These are phyloP conservation scores for Agrochola lota DNA, from an alignment of 2,888 invertebrate genomes.

Conservation along the genomic window DNA sequence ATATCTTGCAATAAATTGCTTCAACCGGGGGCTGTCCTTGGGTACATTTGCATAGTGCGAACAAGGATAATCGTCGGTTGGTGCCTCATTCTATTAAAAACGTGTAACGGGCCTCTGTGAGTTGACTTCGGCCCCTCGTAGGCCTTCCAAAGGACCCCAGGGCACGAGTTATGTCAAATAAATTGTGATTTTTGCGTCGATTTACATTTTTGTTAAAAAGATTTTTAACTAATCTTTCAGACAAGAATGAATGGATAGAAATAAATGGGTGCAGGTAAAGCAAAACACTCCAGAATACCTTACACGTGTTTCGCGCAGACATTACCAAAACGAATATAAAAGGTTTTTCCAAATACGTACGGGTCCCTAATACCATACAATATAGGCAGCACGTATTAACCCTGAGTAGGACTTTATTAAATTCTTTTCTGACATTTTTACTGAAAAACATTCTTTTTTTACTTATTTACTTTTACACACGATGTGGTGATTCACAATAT, in stretches of 20 bases:
- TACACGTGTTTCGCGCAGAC: slow-evolving; percentile 11
- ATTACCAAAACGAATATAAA: slow-evolving; percentile 24
- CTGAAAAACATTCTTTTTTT: slow-evolving; percentile 22
- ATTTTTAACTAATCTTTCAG: not conserved
- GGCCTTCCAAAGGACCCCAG: no score
- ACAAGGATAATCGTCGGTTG: no score
- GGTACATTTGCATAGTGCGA: no score
- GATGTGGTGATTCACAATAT: not conserved
- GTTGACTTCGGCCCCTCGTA: no score
- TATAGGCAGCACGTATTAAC: slow-evolving; percentile 48
- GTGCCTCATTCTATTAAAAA: no score
- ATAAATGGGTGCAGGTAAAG: not conserved
- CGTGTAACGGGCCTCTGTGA: no score
- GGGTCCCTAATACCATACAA: slow-evolving; percentile 28
- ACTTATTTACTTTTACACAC: slow-evolving; percentile 17
- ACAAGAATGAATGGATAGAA: not conserved
- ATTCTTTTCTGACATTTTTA: slow-evolving; percentile 57
- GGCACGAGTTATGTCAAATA: no score
- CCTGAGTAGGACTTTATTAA: slow-evolving; percentile 60
- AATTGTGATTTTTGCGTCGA: not conserved
- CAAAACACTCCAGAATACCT: not conserved
- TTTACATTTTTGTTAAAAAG: not conserved
- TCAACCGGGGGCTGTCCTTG: no score
- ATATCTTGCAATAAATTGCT: no score
- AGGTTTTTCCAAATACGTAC: slow-evolving; percentile 39